Base-by-base conservation (phyloP, 2,113 vertebrate genomes). In the Spea multiplicata region DNA sequence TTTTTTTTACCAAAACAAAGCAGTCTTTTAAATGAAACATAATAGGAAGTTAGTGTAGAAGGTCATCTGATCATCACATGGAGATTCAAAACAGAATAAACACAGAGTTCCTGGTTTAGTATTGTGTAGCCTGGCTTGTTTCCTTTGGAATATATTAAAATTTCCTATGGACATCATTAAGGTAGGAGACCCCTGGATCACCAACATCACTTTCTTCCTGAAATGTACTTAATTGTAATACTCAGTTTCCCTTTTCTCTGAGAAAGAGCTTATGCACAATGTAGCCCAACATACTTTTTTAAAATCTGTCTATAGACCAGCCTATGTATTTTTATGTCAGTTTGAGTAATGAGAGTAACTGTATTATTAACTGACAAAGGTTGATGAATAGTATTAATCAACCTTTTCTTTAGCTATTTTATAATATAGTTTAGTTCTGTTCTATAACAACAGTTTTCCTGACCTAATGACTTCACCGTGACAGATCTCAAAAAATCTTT, bases 61-160 rank as follows among this genome's bases (percentile, higher is more conserved):
- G 66, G 65, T 71, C 76, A 78, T 72, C 57, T 71, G 76, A 72
- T 71, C 17, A 44, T 78, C 76, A 78, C 68, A 16, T 71, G 76
- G 16, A 46, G 13, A 17, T 47, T 14, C 12, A 46, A 44, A 61
- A n/a, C 69, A 62, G 17, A 49, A 62, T 59, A 47, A 7, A 53
- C 16, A 12, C 45, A 70, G 64, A 16, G 45, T 69, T 12, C 5
- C 14, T 49, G 16, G 16, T 45, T 13, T 44, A 45, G 6, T n/a
- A 44, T 14, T 14, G 44, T 17, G 64, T 50, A 65, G 65, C 53
- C 57, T n/a, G 47, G 53, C 17, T 62, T 71, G 57, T 13, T 78
- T 55, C 12, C 12, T 47, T 61, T 47, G 45, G 16, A 78, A 64
- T 45, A 61, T 13, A 71, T 65, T 71, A 13, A 30, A 53, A 12